Percentiles rank a stretch among this genome's conserved stretches.
These are phyloP conservation scores for Megalops cyprinoides DNA, from an alignment of 2,797 vertebrate genomes.

Conservation along the genomic window DNA sequence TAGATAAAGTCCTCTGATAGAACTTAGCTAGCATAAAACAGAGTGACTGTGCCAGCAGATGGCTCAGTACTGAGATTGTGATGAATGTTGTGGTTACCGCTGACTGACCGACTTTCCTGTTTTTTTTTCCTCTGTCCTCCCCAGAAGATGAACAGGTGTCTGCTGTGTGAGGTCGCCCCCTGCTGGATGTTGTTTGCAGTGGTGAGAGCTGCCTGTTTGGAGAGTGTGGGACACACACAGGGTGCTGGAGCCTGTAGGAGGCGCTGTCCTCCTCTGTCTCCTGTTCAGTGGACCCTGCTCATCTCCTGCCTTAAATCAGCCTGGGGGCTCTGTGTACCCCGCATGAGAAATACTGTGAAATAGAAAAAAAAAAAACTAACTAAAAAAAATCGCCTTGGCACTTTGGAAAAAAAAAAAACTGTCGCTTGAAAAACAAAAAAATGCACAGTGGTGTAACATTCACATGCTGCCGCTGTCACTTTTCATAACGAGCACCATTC, in stretches of 20 bases:
- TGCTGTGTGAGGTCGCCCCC: slow-evolving; percentile 75
- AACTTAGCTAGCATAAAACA: neutral
- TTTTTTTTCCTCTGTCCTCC: slow-evolving; percentile 43
- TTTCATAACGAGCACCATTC: slow-evolving; percentile 75
- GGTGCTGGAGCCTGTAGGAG: neutral
- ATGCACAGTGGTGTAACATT: slow-evolving; percentile 61
- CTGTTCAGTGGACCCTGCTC: slow-evolving; percentile 74
- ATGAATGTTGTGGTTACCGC: neutral
- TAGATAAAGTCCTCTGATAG: neutral
- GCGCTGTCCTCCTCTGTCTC: slow-evolving; percentile 30
- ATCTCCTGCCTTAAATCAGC: slow-evolving; percentile 85
- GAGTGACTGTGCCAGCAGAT: neutral
- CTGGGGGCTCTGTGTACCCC: slow-evolving; percentile 73
- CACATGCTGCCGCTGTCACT: slow-evolving; percentile 63
- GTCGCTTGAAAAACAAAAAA: slow-evolving; percentile 67
- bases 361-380: slow-evolving; percentile 33
- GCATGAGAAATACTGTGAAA: slow-evolving; percentile 89
- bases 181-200: slow-evolving; percentile 52
- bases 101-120: neutral
- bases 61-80: no score
- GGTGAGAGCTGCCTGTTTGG: slow-evolving; percentile 64
- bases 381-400: slow-evolving; percentile 75
- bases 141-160: slow-evolving; percentile 87
- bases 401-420: slow-evolving; percentile 71
- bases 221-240: slow-evolving; percentile 73